phyloP scores from a whole-genome alignment of 2,113 vertebrate species.

The Xiphorhynchus elegans region DNA sequence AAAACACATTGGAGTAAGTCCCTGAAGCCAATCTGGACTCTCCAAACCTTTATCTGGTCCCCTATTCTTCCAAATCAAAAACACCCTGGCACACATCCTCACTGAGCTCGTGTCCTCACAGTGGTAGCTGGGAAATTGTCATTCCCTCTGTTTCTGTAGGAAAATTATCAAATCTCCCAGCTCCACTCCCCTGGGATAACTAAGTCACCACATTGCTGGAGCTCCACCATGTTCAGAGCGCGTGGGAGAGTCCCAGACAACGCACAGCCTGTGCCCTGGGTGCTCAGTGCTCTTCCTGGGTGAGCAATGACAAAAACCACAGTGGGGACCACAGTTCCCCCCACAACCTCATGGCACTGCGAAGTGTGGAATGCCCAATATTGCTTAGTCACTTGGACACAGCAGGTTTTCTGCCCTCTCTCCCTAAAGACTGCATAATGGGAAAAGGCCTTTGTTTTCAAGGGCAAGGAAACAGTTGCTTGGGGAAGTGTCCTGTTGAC shows the following conservation, averaged over 20 bases:
- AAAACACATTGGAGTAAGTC: neutral
- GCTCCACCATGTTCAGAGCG: neutral
- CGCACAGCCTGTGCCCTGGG: neutral
- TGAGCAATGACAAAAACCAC: neutral
- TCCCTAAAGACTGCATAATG: neutral
- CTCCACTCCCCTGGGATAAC: neutral
- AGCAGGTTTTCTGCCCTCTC: neutral
- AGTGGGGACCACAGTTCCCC: accelerated
- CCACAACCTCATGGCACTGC: accelerated
- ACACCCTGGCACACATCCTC: accelerated
- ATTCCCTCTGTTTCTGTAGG: neutral
- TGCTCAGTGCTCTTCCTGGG: neutral
- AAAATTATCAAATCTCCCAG: accelerated
- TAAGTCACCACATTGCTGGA: neutral
- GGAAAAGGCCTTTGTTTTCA: neutral
- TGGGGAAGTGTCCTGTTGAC: neutral
- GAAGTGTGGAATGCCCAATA: accelerated
- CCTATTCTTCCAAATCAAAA: accelerated
- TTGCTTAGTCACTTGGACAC: neutral
- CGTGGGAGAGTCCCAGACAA: neutral
- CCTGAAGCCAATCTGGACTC: neutral
- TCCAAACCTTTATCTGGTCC: neutral
- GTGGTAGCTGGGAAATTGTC: accelerated
- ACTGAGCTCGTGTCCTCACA: accelerated
- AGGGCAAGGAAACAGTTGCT: neutral